Percentiles rank a stretch among this genome's conserved stretches.
Evolutionary conservation across 1,140 invertebrate genomes (phyloP).

Genomic region (Manduca sexta): DNA sequence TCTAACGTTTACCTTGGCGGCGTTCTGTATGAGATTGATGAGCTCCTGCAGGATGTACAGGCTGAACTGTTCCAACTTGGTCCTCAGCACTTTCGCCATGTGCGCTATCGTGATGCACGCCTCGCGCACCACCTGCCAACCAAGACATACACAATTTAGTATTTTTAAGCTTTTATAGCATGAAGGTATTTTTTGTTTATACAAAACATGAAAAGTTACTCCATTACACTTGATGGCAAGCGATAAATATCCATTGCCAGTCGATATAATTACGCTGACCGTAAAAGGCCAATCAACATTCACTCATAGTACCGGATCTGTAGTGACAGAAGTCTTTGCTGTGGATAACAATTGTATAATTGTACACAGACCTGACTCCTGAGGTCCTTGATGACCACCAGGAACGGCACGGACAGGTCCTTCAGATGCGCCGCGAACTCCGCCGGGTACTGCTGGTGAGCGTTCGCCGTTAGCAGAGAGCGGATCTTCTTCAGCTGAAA

Average conservation of each 20-base stretch:
- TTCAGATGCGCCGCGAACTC: slow-evolving; percentile 89
- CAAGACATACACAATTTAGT: no score
- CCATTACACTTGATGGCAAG: no score
- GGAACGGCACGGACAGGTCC: slow-evolving; percentile 85
- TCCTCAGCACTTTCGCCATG: slow-evolving; percentile 87
- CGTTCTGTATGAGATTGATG: slow-evolving; percentile 95
- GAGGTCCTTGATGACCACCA: slow-evolving; percentile 91
- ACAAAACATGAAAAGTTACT: no score
- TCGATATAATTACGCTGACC: not conserved
- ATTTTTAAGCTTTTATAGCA: no score
- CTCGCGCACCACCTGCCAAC: slow-evolving; percentile 94
- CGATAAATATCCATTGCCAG: not conserved
- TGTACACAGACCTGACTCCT: slow-evolving; percentile 78
- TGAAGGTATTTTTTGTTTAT: no score
- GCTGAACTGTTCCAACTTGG: slow-evolving; percentile 89
- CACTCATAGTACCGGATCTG: no score
- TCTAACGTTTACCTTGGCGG: slow-evolving; percentile 87
- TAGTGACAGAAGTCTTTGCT: no score
- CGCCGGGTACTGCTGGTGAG: slow-evolving; percentile 83
- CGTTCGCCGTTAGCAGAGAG: slow-evolving; percentile 86
- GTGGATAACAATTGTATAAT: no score
- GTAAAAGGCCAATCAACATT: no score
- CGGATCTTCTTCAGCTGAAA: slow-evolving; percentile 88
- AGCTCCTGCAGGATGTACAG: slow-evolving; percentile 87
- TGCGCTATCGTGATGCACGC: slow-evolving; percentile 95